phyloP scores from a whole-genome alignment of 30 jellyfish, hydroid and myxozoan genomes.

The Calvadosia cruxmelitensis region DNA sequence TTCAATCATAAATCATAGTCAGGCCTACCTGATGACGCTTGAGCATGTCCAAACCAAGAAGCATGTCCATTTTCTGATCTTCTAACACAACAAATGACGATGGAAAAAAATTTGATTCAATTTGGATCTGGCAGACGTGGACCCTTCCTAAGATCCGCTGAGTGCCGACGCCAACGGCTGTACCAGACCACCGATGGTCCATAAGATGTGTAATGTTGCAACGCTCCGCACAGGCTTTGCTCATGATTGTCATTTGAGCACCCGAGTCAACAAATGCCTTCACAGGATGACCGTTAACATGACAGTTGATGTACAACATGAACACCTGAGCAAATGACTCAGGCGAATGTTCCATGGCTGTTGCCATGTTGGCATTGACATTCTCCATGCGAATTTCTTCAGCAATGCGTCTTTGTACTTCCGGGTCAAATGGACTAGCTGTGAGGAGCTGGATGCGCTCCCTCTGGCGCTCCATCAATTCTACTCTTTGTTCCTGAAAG shows the following conservation, averaged over 20 bases:
- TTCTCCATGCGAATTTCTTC: conserved; percentile 97
- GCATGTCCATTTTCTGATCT: conserved; percentile 91
- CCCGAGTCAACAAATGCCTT: conserved; percentile 99
- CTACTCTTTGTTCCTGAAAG: conserved; percentile 67
- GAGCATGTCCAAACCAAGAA: conserved; percentile 93
- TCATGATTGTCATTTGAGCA: conserved; percentile 98
- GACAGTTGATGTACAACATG: conserved; percentile 85
- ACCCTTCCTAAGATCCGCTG: conserved; percentile 91
- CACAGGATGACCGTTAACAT: conserved; percentile 94
- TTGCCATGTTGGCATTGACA: conserved; percentile 88
- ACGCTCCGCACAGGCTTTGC: conserved; percentile 91
- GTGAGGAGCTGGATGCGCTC: conserved; percentile 74
- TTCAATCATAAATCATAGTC: background rate
- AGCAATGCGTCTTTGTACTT: conserved; percentile 73
- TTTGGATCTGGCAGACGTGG: conserved; percentile 88
- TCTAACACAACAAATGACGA: conserved; percentile 83
- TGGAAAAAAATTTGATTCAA: conserved; percentile 63
- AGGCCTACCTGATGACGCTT: conserved; percentile 89
- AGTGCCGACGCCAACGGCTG: conserved; percentile 96
- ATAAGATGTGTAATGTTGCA: conserved; percentile 76
- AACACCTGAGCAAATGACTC: conserved; percentile 96
- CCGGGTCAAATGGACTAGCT: conserved; percentile 93
- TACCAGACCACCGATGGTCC: conserved; percentile 94
- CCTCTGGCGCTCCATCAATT: conserved; percentile 60
- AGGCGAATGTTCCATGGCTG: conserved; percentile 97